phyloP scores from a whole-genome alignment of 2,113 vertebrate genomes.

The Mesembrinibis cayennensis region DNA sequence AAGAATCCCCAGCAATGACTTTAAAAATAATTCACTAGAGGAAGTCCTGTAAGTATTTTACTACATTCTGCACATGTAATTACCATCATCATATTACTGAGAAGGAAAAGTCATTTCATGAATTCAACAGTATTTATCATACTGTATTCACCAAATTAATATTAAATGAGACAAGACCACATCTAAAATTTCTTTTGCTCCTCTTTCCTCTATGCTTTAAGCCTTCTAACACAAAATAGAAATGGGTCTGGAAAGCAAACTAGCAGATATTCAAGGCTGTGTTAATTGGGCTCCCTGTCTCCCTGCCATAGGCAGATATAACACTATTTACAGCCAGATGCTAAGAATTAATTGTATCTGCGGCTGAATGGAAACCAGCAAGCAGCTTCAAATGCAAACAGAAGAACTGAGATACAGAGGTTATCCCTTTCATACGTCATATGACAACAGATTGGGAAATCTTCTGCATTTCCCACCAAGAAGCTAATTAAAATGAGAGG shows the following conservation, averaged over 20 bases:
- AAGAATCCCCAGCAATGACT: background rate
- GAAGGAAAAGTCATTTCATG: background rate
- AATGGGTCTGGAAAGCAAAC: background rate
- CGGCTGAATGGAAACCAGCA: slow-evolving; percentile 31
- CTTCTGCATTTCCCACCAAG: background rate
- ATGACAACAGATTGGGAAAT: slow-evolving; percentile 10
- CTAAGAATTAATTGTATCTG: slow-evolving; percentile 50
- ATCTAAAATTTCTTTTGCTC: background rate
- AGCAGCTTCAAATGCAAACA: background rate
- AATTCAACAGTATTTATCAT: background rate
- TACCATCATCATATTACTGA: background rate
- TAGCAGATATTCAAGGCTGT: background rate
- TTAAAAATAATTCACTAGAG: background rate
- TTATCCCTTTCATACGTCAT: slow-evolving; percentile 1
- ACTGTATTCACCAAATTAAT: slow-evolving; percentile 6
- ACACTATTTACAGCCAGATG: slow-evolving; percentile 48
- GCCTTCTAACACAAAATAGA: background rate
- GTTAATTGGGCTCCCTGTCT: slow-evolving; percentile 22
- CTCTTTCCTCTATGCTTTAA: background rate
- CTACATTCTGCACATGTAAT: background rate
- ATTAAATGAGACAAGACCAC: background rate
- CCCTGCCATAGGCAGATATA: slow-evolving; percentile 20
- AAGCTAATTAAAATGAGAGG: slow-evolving; percentile 32
- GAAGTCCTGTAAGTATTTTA: background rate
- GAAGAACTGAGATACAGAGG: slow-evolving; percentile 2